Evolutionary conservation across 2,797 vertebrate species (phyloP).

Genomic region (Phrynocephalus guinanensis): DNA sequence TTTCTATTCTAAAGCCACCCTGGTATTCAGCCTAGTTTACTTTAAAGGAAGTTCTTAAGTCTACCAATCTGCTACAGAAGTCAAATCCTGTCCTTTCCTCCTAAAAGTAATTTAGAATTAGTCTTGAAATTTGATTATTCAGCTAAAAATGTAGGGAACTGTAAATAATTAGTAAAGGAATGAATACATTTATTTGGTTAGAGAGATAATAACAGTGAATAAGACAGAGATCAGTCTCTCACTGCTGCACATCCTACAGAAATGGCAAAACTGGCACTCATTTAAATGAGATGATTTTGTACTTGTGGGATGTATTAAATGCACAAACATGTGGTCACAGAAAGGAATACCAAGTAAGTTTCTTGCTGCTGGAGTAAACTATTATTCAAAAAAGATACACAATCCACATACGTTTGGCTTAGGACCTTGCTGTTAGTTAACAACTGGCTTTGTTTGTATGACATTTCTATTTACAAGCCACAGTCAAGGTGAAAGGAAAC

Average conservation of each 20-base stretch:
- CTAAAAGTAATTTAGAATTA: neutral
- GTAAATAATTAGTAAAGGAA: neutral
- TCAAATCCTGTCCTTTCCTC: neutral
- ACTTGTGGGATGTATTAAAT: neutral
- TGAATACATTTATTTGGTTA: neutral
- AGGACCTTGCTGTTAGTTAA: neutral
- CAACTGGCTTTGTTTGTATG: neutral
- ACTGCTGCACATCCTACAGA: neutral
- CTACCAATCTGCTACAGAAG: neutral
- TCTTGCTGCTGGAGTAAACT: neutral
- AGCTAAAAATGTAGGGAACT: neutral
- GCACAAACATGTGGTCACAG: neutral
- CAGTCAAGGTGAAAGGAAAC: constrained; percentile 8
- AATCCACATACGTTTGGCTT: neutral
- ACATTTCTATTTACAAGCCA: neutral
- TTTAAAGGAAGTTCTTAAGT: neutral
- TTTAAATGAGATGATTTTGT: neutral
- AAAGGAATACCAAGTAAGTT: neutral
- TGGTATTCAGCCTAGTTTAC: no score
- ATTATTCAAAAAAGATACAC: neutral
- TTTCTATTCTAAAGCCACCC: neutral
- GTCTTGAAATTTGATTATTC: neutral
- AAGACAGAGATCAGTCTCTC: no score
- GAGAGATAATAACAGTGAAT: neutral
- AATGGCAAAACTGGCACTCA: neutral